Conservation (phyloP, 2,113 vertebrate genomes). For the Perca fluviatilis region DNA sequence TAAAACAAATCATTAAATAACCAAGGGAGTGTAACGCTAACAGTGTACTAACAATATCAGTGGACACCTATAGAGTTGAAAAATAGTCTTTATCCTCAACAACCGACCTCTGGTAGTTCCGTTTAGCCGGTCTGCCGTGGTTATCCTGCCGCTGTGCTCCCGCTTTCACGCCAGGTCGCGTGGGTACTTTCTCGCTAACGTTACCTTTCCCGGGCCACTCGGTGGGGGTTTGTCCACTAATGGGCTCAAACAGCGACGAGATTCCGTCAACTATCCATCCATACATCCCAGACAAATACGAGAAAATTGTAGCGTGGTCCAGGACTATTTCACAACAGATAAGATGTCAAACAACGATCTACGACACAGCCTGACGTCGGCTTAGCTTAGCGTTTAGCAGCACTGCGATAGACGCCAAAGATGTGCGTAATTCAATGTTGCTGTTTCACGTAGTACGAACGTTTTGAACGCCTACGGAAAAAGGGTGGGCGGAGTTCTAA, state of each 20-base stretch:
- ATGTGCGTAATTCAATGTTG: constrained; percentile 45
- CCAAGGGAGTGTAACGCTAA: accelerated
- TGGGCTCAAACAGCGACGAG: constrained; percentile 86
- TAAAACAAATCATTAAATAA: background rate
- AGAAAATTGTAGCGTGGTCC: constrained; percentile 71
- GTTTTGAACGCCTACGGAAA: background rate
- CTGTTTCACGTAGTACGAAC: background rate
- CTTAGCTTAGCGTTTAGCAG: constrained; percentile 58
- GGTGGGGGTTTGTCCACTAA: constrained; percentile 66
- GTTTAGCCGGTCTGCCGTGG: constrained; percentile 79
- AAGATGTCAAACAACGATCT: constrained; percentile 17
- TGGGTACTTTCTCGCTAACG: constrained; percentile 32
- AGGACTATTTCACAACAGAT: constrained; percentile 68
- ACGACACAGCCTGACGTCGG: constrained; percentile 49
- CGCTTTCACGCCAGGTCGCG: constrained; percentile 42
- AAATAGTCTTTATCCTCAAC: too few relatives aligned
- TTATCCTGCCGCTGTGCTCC: constrained; percentile 58
- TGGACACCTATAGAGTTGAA: background rate
- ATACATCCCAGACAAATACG: constrained; percentile 87
- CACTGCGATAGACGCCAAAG: background rate
- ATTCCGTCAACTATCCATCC: constrained; percentile 88
- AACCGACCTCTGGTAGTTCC: constrained; percentile 85
- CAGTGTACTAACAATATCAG: too few relatives aligned
- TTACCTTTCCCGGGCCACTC: constrained; percentile 71
- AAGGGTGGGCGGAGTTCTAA: constrained; percentile 34